phyloP scores from a whole-genome alignment of 2,113 vertebrate species.

The Coracopsis vasa region DNA sequence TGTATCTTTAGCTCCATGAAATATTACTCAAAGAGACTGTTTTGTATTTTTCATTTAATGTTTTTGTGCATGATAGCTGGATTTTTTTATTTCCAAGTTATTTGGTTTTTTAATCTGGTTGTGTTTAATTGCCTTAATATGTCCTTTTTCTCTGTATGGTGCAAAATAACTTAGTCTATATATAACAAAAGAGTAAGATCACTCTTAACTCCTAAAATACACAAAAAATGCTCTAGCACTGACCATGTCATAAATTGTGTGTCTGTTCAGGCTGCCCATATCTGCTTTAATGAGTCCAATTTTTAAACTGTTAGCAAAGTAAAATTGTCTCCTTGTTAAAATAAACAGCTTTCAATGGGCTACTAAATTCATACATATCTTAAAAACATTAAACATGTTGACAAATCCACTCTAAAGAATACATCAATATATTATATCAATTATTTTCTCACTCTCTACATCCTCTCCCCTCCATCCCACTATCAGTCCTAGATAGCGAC shows the following conservation, averaged over 20 bases:
- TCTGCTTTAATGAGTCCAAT: background rate
- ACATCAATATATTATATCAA: slow-evolving; percentile 16
- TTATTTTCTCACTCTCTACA: background rate
- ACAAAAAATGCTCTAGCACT: background rate
- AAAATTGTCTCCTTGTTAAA: slow-evolving; percentile 42
- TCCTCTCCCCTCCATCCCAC: background rate
- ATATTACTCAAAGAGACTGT: background rate
- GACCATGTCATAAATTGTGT: background rate
- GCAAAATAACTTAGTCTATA: background rate
- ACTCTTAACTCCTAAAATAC: background rate
- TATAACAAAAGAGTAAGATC: background rate
- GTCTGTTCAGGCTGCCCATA: background rate
- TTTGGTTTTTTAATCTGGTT: background rate
- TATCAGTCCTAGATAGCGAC: background rate
- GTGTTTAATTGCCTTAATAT: background rate
- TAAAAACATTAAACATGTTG: slow-evolving; percentile 29
- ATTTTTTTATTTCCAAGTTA: background rate
- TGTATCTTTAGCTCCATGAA: background rate
- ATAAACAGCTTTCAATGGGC: slow-evolving; percentile 38
- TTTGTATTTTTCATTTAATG: background rate
- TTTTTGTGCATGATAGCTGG: background rate
- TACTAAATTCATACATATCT: slow-evolving; percentile 43
- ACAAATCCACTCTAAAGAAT: slow-evolving; percentile 40
- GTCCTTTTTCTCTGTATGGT: background rate
- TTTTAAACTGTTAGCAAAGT: slow-evolving; percentile 35